Conservation (phyloP, 2,797 vertebrate genomes). For the Vultur gryphus region DNA sequence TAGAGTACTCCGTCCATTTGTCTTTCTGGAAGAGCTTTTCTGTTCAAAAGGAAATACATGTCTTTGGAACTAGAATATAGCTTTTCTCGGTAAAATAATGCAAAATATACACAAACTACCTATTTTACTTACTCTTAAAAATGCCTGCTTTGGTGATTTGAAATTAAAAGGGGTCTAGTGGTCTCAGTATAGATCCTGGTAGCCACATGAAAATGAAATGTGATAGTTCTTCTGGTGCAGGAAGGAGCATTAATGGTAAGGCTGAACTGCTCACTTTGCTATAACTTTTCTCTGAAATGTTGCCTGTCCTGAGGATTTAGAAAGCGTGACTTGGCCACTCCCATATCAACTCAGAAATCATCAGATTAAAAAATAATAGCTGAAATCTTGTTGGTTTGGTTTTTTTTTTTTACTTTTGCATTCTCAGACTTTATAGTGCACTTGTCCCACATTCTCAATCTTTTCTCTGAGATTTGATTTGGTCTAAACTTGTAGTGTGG, state of each 20-base stretch:
- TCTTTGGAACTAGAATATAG: background rate
- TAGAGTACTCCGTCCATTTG: background rate
- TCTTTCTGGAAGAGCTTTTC: background rate
- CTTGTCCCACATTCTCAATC: background rate
- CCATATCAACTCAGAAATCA: background rate
- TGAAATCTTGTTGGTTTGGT: background rate
- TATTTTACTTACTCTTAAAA: background rate
- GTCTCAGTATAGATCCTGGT: background rate
- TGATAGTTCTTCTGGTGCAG: background rate
- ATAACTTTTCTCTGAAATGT: background rate
- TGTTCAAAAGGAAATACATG: background rate
- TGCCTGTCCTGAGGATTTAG: background rate
- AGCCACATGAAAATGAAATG: background rate
- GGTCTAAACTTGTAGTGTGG: background rate
- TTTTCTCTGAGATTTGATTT: background rate
- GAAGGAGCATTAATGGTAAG: background rate
- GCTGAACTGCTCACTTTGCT: background rate
- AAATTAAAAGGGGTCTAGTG: background rate
- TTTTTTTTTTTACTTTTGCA: background rate
- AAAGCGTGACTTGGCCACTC: background rate
- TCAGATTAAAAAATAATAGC: background rate
- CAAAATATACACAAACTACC: background rate
- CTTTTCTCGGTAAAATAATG: background rate
- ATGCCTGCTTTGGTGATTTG: background rate
- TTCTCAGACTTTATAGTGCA: background rate